A percentile compares a stretch with the other conserved stretches of the same genome.
These are phyloP conservation scores for Papilio xuthus DNA, from an alignment of 1,140 invertebrate species.

Conservation along the genomic window DNA sequence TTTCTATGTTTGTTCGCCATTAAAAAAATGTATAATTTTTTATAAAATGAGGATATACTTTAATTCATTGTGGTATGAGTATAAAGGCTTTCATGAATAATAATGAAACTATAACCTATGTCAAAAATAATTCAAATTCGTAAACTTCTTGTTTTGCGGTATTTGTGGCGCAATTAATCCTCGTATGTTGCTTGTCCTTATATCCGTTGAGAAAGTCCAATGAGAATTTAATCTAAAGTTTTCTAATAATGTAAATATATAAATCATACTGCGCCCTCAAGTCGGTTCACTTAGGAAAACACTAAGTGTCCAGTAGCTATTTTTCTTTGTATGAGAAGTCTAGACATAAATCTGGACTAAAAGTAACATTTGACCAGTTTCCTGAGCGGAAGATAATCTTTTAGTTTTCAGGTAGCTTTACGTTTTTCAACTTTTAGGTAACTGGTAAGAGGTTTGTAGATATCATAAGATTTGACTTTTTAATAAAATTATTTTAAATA, in stretches of 20 bases:
- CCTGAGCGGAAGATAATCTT: too few species aligned
- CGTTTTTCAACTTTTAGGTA: too few species aligned
- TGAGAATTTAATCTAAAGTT: conserved; percentile 5
- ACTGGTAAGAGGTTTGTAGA: not conserved
- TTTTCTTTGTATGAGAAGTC: too few species aligned
- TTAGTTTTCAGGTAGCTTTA: too few species aligned
- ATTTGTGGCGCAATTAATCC: conserved; percentile 8
- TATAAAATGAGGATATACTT: not conserved
- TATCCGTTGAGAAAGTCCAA: not conserved
- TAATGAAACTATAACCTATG: not conserved
- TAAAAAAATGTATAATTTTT: too few species aligned
- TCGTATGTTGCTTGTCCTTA: not conserved
- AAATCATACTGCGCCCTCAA: not conserved
- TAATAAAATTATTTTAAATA: not conserved
- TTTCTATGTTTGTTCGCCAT: too few species aligned
- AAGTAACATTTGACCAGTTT: too few species aligned
- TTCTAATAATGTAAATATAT: not conserved
- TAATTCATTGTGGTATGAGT: not conserved
- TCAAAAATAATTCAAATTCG: not conserved
- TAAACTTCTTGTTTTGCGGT: not conserved
- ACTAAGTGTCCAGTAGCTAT: not conserved
- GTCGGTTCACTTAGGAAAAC: not conserved
- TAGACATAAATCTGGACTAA: too few species aligned
- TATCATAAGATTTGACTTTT: not conserved
- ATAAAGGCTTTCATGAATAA: not conserved